phyloP scores from a whole-genome alignment of 1,140 invertebrate genomes.

The Trachymyrmex septentrionalis region DNA sequence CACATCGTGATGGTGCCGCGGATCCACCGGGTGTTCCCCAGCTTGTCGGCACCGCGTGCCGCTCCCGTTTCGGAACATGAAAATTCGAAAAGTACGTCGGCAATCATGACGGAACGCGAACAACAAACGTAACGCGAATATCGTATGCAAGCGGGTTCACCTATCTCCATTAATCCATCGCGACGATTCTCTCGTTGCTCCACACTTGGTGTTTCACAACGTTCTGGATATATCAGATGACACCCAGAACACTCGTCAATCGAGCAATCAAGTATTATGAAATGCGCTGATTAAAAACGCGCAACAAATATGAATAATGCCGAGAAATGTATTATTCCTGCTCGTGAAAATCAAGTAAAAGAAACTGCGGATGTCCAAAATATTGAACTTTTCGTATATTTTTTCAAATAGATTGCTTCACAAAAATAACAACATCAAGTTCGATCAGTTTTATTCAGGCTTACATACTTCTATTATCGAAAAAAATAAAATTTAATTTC shows the following conservation, averaged over 20 bases:
- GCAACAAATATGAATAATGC: background rate
- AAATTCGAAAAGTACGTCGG: conserved; percentile 30
- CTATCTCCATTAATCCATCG: conserved; percentile 12
- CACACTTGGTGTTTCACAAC: background rate
- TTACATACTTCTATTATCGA: background rate
- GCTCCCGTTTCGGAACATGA: background rate
- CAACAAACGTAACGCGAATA: conserved; percentile 6
- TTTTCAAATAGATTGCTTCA: background rate
- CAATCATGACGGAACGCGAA: conserved; percentile 11
- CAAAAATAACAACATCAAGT: background rate
- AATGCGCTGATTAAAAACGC: background rate
- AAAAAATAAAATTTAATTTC: background rate
- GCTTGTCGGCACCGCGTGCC: background rate
- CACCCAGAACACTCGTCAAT: background rate
- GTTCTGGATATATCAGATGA: conserved; percentile 6
- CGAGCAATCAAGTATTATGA: background rate
- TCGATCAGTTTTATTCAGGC: background rate
- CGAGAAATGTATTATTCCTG: background rate
- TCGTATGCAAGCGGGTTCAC: conserved; percentile 6
- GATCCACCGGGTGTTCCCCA: background rate
- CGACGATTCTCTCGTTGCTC: background rate
- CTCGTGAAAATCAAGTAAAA: background rate
- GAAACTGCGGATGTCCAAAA: background rate
- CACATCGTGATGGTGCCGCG: conserved; percentile 1
- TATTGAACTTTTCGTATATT: background rate